Base-by-base conservation (phyloP, 2,888 invertebrate genomes). In the Biston stratarius region DNA sequence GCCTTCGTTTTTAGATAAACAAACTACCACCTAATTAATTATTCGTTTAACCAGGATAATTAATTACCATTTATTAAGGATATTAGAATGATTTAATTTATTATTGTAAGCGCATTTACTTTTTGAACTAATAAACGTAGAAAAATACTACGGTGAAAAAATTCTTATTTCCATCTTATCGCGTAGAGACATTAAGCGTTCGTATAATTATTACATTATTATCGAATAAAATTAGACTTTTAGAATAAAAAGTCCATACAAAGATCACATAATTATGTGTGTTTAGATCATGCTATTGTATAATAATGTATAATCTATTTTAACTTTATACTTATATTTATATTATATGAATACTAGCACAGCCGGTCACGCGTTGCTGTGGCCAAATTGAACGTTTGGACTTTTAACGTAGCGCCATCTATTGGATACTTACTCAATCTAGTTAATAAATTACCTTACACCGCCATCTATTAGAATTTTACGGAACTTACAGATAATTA, bases 71-170 rank as follows among this genome's bases (percentile, higher is more conserved):
- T 72, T 63, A 61, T 15, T 45, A 8, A 55, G 44, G 61, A 68
- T 56, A 64, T 44, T 56, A 36, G 6, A 65, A 62, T 72, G 63
- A 77, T 79, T 77, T 67, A 78, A 76, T 73, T 74, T 71, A 34
- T 71, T 24, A 76, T 75, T 77, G 63, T 70, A 69, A 52, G 68
- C 70, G 64, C 9, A 47, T 36, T 12, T 34, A 58, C 69, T 65
- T 68, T 74, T 44, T 6, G 63, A 75, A 76, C 72, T 69, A 69
- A 33, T 42, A 11, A 40, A 40, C 55, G n/a, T 38, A 55, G 47
- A 24, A 24, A 24, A 57, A 45, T 57, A 45, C 52, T 12, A n/a
- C 9, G 24, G 33, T 57, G 24, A 45, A 34, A n/a, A 10, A 34
- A 45, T 45, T 45, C 42, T 34, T n/a, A 44, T 45, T 45, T 45